Conservation (phyloP, 2,113 vertebrate species). For the Apteryx owenii region DNA sequence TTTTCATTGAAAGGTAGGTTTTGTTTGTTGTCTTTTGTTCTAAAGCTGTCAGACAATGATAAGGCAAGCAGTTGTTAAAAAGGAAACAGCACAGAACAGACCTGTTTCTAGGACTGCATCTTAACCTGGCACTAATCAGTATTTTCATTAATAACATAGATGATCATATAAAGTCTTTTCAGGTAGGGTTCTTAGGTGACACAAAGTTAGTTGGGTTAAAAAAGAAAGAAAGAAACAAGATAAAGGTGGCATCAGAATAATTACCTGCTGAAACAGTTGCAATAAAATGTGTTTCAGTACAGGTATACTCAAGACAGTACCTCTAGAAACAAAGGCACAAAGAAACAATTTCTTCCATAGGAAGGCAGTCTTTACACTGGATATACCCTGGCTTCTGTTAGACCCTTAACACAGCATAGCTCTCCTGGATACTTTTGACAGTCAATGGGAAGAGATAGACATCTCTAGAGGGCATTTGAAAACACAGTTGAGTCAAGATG, state of each 20-base stretch:
- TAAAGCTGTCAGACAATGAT: neutral
- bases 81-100: neutral
- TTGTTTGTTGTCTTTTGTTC: slow-evolving; percentile 30
- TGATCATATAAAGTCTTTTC: neutral
- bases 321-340: neutral
- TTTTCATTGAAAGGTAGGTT: slow-evolving; percentile 33
- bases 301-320: fast-evolving
- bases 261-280: neutral
- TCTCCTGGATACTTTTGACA: neutral
- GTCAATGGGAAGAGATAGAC: neutral
- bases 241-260: neutral
- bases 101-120: neutral
- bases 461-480: neutral
- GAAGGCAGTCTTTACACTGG: neutral
- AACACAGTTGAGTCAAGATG: neutral
- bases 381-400: neutral
- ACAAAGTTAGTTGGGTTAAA: neutral
- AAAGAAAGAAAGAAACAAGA: neutral
- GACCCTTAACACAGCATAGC: neutral
- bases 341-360: neutral
- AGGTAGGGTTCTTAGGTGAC: neutral
- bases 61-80: neutral
- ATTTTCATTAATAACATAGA: neutral
- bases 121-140: neutral
- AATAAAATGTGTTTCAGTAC: neutral